phyloP scores from a whole-genome alignment of 2,888 invertebrate species.

The Patella ulyssiponensis region DNA sequence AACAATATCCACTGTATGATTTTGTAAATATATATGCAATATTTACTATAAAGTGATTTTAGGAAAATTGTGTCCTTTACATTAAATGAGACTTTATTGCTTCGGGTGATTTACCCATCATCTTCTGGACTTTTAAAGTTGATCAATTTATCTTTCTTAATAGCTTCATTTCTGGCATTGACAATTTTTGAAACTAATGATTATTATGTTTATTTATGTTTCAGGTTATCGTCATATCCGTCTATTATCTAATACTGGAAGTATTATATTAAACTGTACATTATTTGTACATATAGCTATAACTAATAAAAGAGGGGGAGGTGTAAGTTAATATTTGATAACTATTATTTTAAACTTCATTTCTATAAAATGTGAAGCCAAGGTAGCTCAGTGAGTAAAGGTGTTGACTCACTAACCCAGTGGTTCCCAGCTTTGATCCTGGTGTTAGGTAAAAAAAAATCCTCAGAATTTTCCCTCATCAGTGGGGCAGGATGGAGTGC shows the following conservation, averaged over 20 bases:
- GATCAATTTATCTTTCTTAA: conserved; percentile 15
- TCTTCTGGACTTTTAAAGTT: neutral
- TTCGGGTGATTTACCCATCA: neutral
- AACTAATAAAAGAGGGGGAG: conserved; percentile 75
- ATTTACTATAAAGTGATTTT: too few species aligned
- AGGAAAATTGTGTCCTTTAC: too few species aligned
- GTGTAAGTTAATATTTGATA: conserved; percentile 64
- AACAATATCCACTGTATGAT: too few species aligned
- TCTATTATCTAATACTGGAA: conserved; percentile 75
- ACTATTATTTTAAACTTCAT: too few species aligned
- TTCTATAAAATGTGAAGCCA: too few species aligned
- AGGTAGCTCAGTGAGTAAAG: too few species aligned
- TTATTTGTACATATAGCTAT: conserved; percentile 77
- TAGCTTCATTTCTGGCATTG: neutral
- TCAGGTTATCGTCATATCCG: conserved; percentile 76
- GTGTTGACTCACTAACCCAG: too few species aligned
- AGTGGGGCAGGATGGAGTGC: too few species aligned
- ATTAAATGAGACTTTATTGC: neutral
- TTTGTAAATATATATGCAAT: too few species aligned
- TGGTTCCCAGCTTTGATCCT: too few species aligned
- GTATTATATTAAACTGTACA: conserved; percentile 75
- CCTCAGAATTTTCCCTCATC: too few species aligned
- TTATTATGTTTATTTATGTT: conserved; percentile 24
- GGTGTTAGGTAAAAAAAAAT: too few species aligned
- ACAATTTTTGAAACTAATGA: neutral